Base-by-base conservation (phyloP, 2,797 vertebrate species). In the Zalophus californianus region DNA sequence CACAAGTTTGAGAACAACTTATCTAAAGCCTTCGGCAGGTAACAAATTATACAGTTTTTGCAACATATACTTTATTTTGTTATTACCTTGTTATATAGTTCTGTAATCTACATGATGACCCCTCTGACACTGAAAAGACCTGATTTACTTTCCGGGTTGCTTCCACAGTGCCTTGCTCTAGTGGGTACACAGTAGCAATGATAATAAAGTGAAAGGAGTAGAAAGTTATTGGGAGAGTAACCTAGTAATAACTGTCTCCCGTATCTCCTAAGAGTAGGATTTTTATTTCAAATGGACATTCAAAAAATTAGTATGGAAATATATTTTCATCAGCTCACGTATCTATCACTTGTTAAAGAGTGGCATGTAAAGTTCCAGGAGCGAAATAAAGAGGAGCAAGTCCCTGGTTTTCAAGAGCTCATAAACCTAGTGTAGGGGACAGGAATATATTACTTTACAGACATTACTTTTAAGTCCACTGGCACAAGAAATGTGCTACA, bases 331-430 rank as follows among this genome's bases (percentile, higher is more conserved):
- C 58, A 83, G 27, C 23, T 92, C 41, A 73, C 27, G 29, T 77
- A 95, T 62, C 54, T 91, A 56, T 68, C 79, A 91, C 14, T 85
- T 95, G 86, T 73, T 91, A 72, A 94, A 94, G 27, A 48, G 75
- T 15, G 41, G 38, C 38, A 44, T 80, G 27, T n/a, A 58, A 79
- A 78, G 54, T 29, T 80, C 20, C 77, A 82, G 35, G 35, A 44
- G 38, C 35, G 72, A 62, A 91, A 77, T 92, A 68, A 84, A 88
- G 77, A 60, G 73, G n/a, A 90, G 29, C 72, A 64, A 83, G n/a
- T 62, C 9, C 14, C 68, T 78, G 10, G 70, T 93, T 68, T 84
- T 82, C 18, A 84, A 62, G 41, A 56, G 29, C 52, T 79, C 62
- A 84, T 21, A 70, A 75, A 75, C 35, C 41, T 41, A 60, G 12